phyloP scores from a whole-genome alignment of 1,140 invertebrate species.

The Acromyrmex heyeri region DNA sequence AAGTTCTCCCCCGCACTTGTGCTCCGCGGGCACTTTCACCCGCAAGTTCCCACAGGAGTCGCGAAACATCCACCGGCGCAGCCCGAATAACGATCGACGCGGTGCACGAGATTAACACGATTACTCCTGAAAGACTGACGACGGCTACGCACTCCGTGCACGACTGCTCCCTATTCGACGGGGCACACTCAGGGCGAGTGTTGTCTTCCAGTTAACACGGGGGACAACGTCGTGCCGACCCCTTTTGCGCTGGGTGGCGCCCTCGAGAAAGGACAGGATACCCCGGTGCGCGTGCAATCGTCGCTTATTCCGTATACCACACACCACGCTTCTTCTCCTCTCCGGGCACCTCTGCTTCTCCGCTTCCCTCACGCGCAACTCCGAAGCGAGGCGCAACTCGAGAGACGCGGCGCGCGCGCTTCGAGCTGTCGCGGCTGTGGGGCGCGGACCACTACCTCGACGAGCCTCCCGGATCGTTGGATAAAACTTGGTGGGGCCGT shows the following conservation, averaged over 20 bases:
- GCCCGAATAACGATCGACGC: slow-evolving; percentile 44
- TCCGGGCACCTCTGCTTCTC: background rate
- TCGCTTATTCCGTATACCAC: background rate
- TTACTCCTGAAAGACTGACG: background rate
- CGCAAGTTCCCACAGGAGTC: slow-evolving; percentile 17
- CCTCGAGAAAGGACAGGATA: slow-evolving; percentile 43
- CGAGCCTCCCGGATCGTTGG: slow-evolving; percentile 86
- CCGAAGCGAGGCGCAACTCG: slow-evolving; percentile 18
- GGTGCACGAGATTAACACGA: slow-evolving; percentile 27
- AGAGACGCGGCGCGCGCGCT: slow-evolving; percentile 64
- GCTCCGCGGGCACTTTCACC: slow-evolving; percentile 26
- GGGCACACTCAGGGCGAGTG: slow-evolving; percentile 20
- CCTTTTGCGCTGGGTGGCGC: slow-evolving; percentile 52
- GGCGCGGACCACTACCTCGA: slow-evolving; percentile 85
- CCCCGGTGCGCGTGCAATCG: slow-evolving; percentile 27
- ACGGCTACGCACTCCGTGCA: background rate
- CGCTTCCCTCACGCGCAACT: slow-evolving; percentile 23
- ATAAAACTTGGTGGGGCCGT: slow-evolving; percentile 84
- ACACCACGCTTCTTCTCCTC: slow-evolving; percentile 39
- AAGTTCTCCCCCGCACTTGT: background rate
- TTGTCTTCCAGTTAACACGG: background rate
- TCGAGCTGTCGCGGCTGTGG: slow-evolving; percentile 81
- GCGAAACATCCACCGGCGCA: slow-evolving; percentile 30
- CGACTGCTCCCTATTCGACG: background rate
- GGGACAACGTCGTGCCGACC: slow-evolving; percentile 37